Evolutionary conservation across 2,888 invertebrate species (phyloP).

Genomic region (Conus canariensis): DNA sequence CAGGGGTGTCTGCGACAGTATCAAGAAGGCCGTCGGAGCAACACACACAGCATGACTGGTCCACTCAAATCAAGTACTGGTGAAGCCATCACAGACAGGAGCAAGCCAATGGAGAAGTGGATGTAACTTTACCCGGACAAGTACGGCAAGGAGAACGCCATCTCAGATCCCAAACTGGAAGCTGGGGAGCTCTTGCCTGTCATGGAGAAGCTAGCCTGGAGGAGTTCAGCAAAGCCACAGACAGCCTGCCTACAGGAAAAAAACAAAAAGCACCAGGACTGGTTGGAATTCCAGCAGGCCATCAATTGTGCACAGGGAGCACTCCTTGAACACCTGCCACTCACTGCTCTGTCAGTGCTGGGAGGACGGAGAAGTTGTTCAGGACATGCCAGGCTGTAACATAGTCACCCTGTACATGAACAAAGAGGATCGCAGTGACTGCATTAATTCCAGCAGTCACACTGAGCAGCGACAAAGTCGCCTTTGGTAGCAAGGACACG

Average conservation of each 20-base stretch:
- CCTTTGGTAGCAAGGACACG: too few species aligned
- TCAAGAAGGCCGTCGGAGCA: slow-evolving; percentile 4
- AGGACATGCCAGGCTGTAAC: too few species aligned
- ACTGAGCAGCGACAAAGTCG: too few species aligned
- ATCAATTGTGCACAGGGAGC: too few species aligned
- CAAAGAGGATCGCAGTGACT: too few species aligned
- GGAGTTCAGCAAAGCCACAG: background rate
- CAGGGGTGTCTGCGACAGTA: background rate
- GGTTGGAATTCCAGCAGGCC: too few species aligned
- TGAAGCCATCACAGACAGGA: background rate
- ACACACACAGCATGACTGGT: background rate
- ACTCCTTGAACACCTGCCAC: too few species aligned
- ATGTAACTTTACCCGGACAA: background rate
- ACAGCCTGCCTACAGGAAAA: background rate
- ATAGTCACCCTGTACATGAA: too few species aligned
- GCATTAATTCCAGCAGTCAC: too few species aligned
- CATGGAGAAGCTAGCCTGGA: background rate
- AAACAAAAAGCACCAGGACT: too few species aligned
- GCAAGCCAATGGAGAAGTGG: background rate
- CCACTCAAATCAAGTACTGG: background rate
- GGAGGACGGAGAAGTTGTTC: too few species aligned
- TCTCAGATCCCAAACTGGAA: background rate
- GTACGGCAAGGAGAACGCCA: background rate
- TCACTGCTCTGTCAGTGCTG: too few species aligned
- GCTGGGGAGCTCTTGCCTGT: background rate